Evolutionary conservation across 2,888 invertebrate species (phyloP), one percentile per base, ranked within the genome.

Genomic region (Spisula subtruncata): DNA sequence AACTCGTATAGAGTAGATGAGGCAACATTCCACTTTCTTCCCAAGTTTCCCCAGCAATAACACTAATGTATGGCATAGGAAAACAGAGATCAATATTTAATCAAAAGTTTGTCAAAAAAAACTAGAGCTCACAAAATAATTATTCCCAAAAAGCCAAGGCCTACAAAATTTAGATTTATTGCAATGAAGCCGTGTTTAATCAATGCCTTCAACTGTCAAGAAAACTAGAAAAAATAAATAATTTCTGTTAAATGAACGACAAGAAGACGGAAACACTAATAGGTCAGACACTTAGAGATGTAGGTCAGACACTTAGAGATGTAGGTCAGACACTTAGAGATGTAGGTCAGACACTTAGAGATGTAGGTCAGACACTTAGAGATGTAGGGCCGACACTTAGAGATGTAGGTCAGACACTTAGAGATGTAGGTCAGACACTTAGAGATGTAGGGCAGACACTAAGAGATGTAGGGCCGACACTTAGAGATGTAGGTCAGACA

Each of bases 81-180:
- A 66, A 66, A 66, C 60, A 4, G 60, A 4, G 60, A 66, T 66
- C 60, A 66, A 66, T 66, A 66, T 66, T 66, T 66, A 66, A 66
- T 66, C 60, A 66, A 66, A 66, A 66, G 60, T 66, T 66, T 25
- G 60, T 66, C 60, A 66, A 66, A 66, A n/a, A 66, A 51, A 66
- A n/a, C 10, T 10, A 66, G 60, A 66, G 60, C 60, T 66, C 60
- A 66, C 60, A 25, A 66, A 66, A 66, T 66, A 66, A 66, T 66
- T 66, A n/a, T 66, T 66, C n/a, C 60, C 25, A 25, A 66, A 66
- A 66, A 25, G 60, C 60, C 60, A n/a, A 10, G 25, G 60, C 60
- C 60, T 4, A 66, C 60, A 66, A 66, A 66, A 66, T 25, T 66
- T 25, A 66, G 60, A 66, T 66, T 66, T 66, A 66, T 25, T 66